Base-by-base conservation (phyloP, 1,140 invertebrate genomes). In the Hesperophylax magnus region DNA sequence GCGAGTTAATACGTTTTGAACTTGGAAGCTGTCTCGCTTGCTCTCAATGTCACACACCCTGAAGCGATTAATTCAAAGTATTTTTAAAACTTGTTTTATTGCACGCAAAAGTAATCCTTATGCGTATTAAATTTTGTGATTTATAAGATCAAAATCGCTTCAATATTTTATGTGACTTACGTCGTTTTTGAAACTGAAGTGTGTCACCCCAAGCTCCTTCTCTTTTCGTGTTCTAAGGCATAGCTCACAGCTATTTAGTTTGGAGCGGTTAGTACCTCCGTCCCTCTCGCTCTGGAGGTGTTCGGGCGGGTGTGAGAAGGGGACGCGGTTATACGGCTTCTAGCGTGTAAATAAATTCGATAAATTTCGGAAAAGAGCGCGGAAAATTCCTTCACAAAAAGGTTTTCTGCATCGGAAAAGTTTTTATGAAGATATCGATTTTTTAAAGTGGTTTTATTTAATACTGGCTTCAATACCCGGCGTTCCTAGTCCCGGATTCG, bases 201-300 rank as follows among this genome's bases (percentile, higher is more conserved):
- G 20, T 61, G 58, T 22, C 58, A 61, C 58, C 24, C 58, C 14
- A 14, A 24, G 58, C 58, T 61, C 58, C 58, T 61, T 61, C 58
- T 61, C 58, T 61, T 61, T 61, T 61, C 58, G 24, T 22, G 58
- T 61, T 61, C 58, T 61, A 22, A 61, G 58, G 58, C 58, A 61
- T 61, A 22, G 58, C 58, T 61, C 58, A 61, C 58, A 61, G 58
- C 58, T 61, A 61, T 61, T 61, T 61, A 11, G 58, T 24, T 61
- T 61, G 58, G 58, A 24, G 58, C 58, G 20, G 58, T 24, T 5
- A 20, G 58, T 18, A 24, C 14, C 20, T 9, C 18, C 20, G 58
- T 61, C 58, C 58, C 58, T 9, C 20, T 61, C 58, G 18, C 58
- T 2, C 58, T 3, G 2, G 20, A 20, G 58, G 58, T 14, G 58